These are phyloP conservation scores for Echinarachnius parma DNA, from an alignment of 53 echinoderm and acorn worm species.

Conservation along the genomic window DNA sequence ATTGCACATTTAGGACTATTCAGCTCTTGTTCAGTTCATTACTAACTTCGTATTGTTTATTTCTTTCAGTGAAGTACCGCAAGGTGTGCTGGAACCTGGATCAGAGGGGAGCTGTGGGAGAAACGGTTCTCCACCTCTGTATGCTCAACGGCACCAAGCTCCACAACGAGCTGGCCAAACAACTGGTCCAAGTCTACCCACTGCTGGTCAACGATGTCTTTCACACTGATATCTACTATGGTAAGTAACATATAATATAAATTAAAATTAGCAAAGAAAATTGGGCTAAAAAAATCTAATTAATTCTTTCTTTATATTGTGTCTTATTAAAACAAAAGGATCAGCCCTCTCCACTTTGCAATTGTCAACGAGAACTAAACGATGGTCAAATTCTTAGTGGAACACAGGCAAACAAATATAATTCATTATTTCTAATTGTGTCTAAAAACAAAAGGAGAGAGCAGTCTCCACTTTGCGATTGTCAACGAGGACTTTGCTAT, in stretches of 20 bases:
- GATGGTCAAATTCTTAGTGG: too few species aligned
- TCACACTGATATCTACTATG: constrained; percentile 80
- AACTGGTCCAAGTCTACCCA: constrained; percentile 71
- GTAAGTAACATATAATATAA: constrained; percentile 40
- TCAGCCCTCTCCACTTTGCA: too few species aligned
- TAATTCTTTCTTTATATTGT: too few species aligned
- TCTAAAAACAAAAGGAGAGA: constrained; percentile 57
- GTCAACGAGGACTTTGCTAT: constrained; percentile 87
- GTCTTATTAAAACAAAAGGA: too few species aligned
- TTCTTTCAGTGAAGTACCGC: constrained; percentile 6
- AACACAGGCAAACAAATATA: too few species aligned
- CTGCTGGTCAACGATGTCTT: constrained; percentile 78
- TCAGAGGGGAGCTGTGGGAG: constrained; percentile 82
- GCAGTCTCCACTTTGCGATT: constrained; percentile 83
- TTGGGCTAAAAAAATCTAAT: too few species aligned
- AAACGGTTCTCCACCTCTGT: constrained; percentile 91
- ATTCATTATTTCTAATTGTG: too few species aligned
- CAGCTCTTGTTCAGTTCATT: too few species aligned
- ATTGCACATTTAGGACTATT: too few species aligned
- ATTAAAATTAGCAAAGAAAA: background rate
- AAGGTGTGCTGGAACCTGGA: constrained; percentile 79
- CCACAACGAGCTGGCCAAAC: constrained; percentile 87
- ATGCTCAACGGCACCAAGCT: constrained; percentile 68
- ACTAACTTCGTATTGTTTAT: too few species aligned
- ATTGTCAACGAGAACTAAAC: too few species aligned